These are phyloP conservation scores for Drosophila paranaensis DNA, from an alignment of 2,888 invertebrate genomes.

Conservation along the genomic window DNA sequence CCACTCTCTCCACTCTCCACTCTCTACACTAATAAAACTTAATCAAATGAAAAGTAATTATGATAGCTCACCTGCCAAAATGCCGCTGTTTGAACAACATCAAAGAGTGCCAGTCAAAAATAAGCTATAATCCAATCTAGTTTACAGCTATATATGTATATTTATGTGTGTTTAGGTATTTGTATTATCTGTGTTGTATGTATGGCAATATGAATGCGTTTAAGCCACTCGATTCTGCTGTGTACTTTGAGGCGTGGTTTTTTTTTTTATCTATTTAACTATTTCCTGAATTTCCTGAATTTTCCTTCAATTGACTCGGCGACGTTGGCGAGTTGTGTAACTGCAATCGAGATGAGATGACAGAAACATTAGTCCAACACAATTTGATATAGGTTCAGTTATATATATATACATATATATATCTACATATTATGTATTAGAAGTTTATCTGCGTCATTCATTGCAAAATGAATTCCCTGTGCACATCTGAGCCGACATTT, in stretches of 20 bases:
- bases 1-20: too few relatives aligned
- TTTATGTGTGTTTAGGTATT: slow-evolving; percentile 1
- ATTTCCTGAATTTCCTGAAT: slow-evolving; percentile 30
- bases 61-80: slow-evolving; percentile 41
- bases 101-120: slow-evolving; percentile 26
- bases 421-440: slow-evolving; percentile 2
- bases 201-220: slow-evolving; percentile 44
- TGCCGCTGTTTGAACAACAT: slow-evolving; percentile 37
- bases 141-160: slow-evolving; percentile 19
- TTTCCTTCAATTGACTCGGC: slow-evolving; percentile 32
- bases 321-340: slow-evolving; percentile 60
- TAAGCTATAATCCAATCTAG: slow-evolving; percentile 19
- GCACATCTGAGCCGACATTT: slow-evolving; percentile 12
- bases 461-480: slow-evolving; percentile 21
- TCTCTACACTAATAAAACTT: too few relatives aligned
- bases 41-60: background rate
- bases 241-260: slow-evolving; percentile 36
- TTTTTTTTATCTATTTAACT: background rate
- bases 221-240: slow-evolving; percentile 25
- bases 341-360: slow-evolving; percentile 65
- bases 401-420: background rate
- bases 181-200: slow-evolving; percentile 23
- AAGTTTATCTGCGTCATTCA: slow-evolving; percentile 39
- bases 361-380: slow-evolving; percentile 15
- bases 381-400: slow-evolving; percentile 5